These are phyloP conservation scores for Athetis lepigone DNA, from an alignment of 2,888 invertebrate species.

Conservation along the genomic window DNA sequence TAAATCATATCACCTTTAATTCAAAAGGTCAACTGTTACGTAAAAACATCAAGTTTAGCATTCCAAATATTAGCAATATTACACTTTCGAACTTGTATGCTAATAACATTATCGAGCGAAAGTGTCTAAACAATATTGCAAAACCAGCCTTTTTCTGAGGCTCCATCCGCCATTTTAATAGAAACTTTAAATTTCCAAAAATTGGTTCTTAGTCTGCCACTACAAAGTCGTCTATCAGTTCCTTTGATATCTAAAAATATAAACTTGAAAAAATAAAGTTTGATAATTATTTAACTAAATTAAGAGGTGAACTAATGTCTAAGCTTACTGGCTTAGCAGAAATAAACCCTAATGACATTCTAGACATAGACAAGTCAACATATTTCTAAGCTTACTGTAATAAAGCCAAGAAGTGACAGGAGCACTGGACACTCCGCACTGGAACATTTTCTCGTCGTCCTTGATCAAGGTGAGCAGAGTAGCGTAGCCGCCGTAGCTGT, in stretches of 20 bases:
- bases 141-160: too few relatives aligned
- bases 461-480: conserved; percentile 94
- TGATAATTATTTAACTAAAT: too few relatives aligned
- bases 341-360: too few relatives aligned
- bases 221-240: too few relatives aligned
- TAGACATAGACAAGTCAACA: neutral
- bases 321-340: too few relatives aligned
- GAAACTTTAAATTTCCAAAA: too few relatives aligned
- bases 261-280: too few relatives aligned
- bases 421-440: conserved; percentile 97
- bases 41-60: conserved; percentile 6
- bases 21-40: conserved; percentile 4
- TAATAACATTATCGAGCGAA: conserved; percentile 37
- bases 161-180: too few relatives aligned
- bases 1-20: neutral
- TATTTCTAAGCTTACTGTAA: conserved; percentile 92
- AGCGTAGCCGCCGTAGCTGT: conserved; percentile 98
- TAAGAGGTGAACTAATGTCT: too few relatives aligned
- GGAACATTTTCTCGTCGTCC: conserved; percentile 93
- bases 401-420: conserved; percentile 97
- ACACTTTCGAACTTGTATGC: conserved; percentile 44
- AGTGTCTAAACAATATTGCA: conserved; percentile 12
- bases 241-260: too few relatives aligned
- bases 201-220: too few relatives aligned
- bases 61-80: conserved; percentile 1